Evolutionary conservation across 2,888 invertebrate genomes (phyloP).

Genomic region (Dryadula phaetusa): DNA sequence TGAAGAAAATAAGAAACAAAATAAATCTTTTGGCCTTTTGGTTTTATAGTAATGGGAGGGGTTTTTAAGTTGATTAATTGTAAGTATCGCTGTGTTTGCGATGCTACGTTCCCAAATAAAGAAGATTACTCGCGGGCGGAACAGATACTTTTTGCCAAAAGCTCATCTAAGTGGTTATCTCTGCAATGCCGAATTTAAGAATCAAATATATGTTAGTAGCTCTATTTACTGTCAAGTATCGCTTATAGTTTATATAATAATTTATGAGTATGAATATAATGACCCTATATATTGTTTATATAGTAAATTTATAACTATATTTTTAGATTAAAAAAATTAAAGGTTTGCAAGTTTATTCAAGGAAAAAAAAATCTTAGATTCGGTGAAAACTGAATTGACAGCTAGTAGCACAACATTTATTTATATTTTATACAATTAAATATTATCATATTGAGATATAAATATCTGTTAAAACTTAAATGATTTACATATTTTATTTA

Average conservation of each 20-base stretch:
- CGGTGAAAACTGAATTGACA: too few relatives aligned
- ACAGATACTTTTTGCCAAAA: not conserved
- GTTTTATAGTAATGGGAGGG: slow-evolving; percentile 1
- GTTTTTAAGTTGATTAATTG: slow-evolving; percentile 13
- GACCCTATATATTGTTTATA: too few relatives aligned
- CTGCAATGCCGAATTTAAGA: not conserved
- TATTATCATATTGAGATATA: too few relatives aligned
- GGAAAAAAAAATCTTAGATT: too few relatives aligned
- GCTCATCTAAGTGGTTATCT: not conserved
- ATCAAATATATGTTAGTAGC: not conserved
- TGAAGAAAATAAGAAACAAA: not conserved
- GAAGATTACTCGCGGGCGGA: not conserved
- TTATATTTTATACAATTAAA: too few relatives aligned
- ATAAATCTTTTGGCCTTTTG: not conserved
- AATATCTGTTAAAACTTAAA: too few relatives aligned
- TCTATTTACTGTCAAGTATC: not conserved
- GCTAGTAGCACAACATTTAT: too few relatives aligned
- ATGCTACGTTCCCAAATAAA: not conserved
- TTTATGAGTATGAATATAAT: not conserved
- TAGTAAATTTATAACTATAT: too few relatives aligned
- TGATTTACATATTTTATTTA: too few relatives aligned
- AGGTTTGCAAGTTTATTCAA: too few relatives aligned
- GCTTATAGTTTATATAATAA: not conserved
- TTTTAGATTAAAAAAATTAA: too few relatives aligned
- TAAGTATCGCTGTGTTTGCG: not conserved